These are phyloP conservation scores for Macrocentrus cingulum DNA, from an alignment of 1,140 invertebrate genomes.

Conservation along the genomic window DNA sequence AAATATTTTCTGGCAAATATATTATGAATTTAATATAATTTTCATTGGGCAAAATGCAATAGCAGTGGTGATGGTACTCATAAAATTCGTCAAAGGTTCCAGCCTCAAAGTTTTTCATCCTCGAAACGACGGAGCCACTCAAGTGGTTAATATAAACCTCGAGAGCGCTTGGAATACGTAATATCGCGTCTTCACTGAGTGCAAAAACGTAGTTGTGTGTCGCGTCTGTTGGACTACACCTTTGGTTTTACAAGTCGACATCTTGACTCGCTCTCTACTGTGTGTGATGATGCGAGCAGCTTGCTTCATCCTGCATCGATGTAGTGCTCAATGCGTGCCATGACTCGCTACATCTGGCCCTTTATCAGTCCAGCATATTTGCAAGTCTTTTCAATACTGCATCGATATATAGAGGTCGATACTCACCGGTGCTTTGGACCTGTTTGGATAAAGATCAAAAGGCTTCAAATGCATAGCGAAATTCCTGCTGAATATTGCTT, in stretches of 20 bases:
- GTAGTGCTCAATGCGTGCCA: too few relatives aligned
- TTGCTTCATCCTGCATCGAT: too few relatives aligned
- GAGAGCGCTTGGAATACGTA: slow-evolving; percentile 25
- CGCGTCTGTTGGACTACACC: slow-evolving; percentile 1
- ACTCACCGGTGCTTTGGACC: background rate
- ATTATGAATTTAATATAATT: background rate
- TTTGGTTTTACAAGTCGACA: background rate
- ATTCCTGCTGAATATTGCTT: background rate
- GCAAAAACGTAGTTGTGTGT: background rate
- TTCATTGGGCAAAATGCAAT: slow-evolving; percentile 1
- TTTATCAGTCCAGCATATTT: slow-evolving; percentile 1
- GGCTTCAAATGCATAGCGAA: background rate
- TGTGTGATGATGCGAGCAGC: background rate
- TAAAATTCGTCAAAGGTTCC: slow-evolving; percentile 25
- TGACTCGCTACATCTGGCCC: background rate
- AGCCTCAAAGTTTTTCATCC: slow-evolving; percentile 16
- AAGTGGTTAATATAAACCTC: slow-evolving; percentile 26
- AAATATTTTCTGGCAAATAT: too few relatives aligned
- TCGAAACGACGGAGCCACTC: slow-evolving; percentile 25
- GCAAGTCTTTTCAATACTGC: too few relatives aligned
- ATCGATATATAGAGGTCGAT: too few relatives aligned
- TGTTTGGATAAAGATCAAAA: background rate
- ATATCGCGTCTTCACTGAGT: slow-evolving; percentile 16
- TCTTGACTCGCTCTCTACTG: background rate
- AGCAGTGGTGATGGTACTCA: too few relatives aligned